phyloP scores from a whole-genome alignment of 2,113 vertebrate genomes.

The Gallinago paraguaiae region DNA sequence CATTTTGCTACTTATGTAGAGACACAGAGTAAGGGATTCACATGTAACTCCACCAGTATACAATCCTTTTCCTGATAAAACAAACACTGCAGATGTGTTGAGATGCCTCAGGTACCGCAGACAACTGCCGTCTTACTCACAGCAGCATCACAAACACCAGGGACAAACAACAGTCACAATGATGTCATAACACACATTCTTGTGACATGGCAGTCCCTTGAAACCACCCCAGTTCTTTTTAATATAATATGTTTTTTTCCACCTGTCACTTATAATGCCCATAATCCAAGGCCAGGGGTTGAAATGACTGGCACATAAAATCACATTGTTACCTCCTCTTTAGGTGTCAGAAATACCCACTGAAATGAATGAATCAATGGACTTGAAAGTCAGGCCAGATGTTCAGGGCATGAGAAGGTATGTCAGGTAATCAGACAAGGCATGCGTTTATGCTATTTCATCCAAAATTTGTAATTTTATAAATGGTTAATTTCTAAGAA shows the following conservation, averaged over 20 bases:
- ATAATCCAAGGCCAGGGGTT: background rate
- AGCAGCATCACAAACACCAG: rapidly evolving
- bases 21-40: background rate
- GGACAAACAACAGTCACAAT: rapidly evolving
- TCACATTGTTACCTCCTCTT: background rate
- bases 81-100: rapidly evolving
- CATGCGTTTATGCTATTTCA: background rate
- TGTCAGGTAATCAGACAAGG: background rate
- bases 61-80: background rate
- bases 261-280: too few relatives aligned
- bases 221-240: background rate
- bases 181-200: rapidly evolving
- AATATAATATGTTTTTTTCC: background rate
- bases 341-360: background rate
- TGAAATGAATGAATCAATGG: background rate
- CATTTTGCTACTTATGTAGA: background rate
- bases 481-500: background rate
- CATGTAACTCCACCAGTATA: rapidly evolving
- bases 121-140: background rate
- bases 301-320: background rate
- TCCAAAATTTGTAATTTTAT: background rate
- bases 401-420: background rate
- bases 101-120: background rate
- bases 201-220: too few relatives aligned
- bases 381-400: background rate